Base-by-base conservation (phyloP, 1,140 invertebrate species). In the Macrosteles quadrilineatus region DNA sequence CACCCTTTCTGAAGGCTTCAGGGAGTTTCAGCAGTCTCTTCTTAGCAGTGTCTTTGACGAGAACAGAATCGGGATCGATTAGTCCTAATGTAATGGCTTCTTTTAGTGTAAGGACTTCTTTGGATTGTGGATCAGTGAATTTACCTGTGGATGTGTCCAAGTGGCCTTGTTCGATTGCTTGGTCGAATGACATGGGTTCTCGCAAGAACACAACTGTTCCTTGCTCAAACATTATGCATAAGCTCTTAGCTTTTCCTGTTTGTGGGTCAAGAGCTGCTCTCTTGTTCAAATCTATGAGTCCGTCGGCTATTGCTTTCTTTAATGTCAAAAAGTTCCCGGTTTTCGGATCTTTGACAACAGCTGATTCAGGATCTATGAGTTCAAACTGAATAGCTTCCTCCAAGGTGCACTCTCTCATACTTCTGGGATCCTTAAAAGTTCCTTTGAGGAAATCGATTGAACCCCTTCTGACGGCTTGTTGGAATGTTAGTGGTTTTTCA, bases 31-130 rank as follows among this genome's bases (percentile, higher is more conserved):
- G 85, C 68, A 96, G 80, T 76, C 90, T 89, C 75, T 89, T 89
- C 76, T 92, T 93, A 73, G 89, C 86, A 71, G 88, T 86, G 83
- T 96, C 94, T 85, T 96, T 96, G 45, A 97, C 88, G 67, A 96
- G 81, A 31, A 91, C 93, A 9, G 93, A 93, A 79, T 94, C 88
- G 0, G 93, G 88, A 83, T 97, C 93, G 55, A 98, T 88, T 32
- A 93, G 87, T 67, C 95, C 94, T 21, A 89, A 83, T 69, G 86
- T 85, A 57, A 94, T 85, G 1, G 95, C 93, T 77, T 97, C 92
- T 83, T 93, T 91, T 14, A 98, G 83, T 17, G 89, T 89, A n/a
- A 93, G 79, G 40, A 86, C 80, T 80, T 90, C 86, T 47, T 86
- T 85, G 68, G 87, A 86, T 76, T 85, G 70, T n/a, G 91, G 89